Conservation (phyloP, 2,797 vertebrate species). For the Epinephelus awoara region DNA sequence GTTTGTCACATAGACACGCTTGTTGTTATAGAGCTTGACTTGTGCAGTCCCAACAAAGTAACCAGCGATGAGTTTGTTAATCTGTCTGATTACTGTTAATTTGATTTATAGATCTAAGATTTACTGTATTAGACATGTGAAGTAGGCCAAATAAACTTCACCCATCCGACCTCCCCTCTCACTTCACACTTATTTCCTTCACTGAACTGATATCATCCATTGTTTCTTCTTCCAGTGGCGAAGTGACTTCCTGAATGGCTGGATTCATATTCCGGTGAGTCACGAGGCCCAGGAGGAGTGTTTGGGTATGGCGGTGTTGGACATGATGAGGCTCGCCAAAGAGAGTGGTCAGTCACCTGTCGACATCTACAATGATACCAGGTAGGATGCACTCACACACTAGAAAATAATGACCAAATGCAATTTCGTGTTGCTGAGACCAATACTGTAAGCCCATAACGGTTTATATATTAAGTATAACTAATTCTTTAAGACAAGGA, state of each 20-base stretch:
- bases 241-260: conserved; percentile 92
- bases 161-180: not conserved
- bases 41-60: too few species aligned
- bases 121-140: not conserved
- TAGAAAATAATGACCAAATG: not conserved
- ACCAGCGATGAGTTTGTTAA: too few species aligned
- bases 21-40: not conserved
- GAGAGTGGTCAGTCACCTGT: conserved; percentile 91
- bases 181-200: not conserved
- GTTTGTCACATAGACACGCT: not conserved
- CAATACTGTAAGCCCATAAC: not conserved
- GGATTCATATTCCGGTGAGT: conserved; percentile 89
- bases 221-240: conserved; percentile 87
- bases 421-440: too few species aligned
- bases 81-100: not conserved
- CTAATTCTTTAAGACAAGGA: too few species aligned
- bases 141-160: too few species aligned
- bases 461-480: too few species aligned
- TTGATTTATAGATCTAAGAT: not conserved
- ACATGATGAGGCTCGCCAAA: conserved; percentile 98
- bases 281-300: conserved; percentile 97
- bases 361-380: conserved; percentile 92
- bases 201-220: not conserved
- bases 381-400: conserved; percentile 79
- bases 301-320: conserved; percentile 96